Evolutionary conservation across 2,113 vertebrate species (phyloP).

Genomic region (Sarotherodon lohbergeri): DNA sequence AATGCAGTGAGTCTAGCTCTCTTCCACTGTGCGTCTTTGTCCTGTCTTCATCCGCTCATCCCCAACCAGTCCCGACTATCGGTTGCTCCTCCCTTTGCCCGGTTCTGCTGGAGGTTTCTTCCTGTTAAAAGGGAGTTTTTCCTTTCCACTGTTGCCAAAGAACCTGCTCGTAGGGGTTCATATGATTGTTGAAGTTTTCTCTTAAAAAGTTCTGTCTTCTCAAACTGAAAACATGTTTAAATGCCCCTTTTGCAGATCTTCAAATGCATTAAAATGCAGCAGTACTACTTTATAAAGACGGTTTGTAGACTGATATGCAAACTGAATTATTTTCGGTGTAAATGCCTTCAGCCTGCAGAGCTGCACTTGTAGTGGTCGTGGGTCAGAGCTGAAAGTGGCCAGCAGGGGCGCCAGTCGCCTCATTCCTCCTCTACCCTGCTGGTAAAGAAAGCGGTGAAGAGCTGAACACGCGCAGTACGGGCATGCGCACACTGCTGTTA

Average conservation of each 20-base stretch:
- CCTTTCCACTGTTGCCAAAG: neutral
- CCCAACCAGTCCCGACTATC: neutral
- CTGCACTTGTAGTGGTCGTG: neutral
- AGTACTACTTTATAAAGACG: neutral
- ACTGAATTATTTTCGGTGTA: neutral
- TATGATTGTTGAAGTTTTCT: neutral
- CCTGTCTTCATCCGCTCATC: neutral
- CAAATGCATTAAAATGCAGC: neutral
- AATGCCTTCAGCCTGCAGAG: neutral
- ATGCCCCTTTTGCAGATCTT: neutral
- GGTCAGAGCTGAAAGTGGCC: neutral
- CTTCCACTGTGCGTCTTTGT: too few species aligned
- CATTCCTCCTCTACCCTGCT: neutral
- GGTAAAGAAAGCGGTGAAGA: neutral
- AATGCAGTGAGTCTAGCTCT: neutral
- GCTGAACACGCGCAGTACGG: neutral
- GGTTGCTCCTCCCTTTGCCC: neutral
- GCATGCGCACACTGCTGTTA: slow-evolving; percentile 13
- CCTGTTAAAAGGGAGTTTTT: neutral
- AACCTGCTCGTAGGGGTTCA: neutral
- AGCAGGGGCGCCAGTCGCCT: neutral
- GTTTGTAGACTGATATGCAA: neutral
- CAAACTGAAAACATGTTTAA: neutral
- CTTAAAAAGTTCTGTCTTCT: neutral
- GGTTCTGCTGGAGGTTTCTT: neutral